Base-by-base conservation (phyloP, 2,113 vertebrate genomes). In the Progne subis region DNA sequence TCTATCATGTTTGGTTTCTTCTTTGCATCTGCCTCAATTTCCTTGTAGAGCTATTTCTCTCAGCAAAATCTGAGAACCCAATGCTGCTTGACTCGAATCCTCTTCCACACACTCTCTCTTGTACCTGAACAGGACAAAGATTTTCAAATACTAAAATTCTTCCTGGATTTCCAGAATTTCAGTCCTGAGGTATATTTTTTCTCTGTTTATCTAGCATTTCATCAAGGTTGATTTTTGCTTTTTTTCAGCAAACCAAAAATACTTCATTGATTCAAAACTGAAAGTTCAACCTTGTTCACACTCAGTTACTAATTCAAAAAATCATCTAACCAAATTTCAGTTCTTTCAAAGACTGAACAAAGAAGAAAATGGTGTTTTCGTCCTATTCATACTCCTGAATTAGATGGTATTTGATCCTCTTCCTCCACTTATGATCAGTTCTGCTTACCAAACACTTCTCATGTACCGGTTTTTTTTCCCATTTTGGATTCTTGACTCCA, bases 121-220 rank as follows among this genome's bases (percentile, higher is more conserved):
- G 12, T n/a, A 9, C 28, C 12, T 5, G 17, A 0, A 34, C 32
- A 78, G 8, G 37, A 50, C 19, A 61, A 67, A 65, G 23, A 43
- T 61, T 93, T 95, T 86, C n/a, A 90, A 83, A 63, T 32, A 60
- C 8, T 86, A 65, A 57, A 43, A 68, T 26, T 81, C 14, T 55
- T 67, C 44, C 49, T 95, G 39, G 18, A 89, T 95, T 95, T 90
- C 83, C 87, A 90, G 21, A 90, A 94, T 85, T 89, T 85, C 65
- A 64, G 28, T 95, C 83, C 92, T 96, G 93, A 98, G 93, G 90
- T 97, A 97, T 84, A 31, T 14, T 14, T 10, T 94, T 94, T 90
- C 84, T 97, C 97, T 97, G 92, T 97, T 95, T 91, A 92, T 90
- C 97, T 98, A 98, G 94, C 94, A 88, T 52, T 92, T 93, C 63